Evolutionary conservation across 2,113 vertebrate genomes (phyloP), one percentile per base, ranked within the genome.

Genomic region (Cebus imitator): DNA sequence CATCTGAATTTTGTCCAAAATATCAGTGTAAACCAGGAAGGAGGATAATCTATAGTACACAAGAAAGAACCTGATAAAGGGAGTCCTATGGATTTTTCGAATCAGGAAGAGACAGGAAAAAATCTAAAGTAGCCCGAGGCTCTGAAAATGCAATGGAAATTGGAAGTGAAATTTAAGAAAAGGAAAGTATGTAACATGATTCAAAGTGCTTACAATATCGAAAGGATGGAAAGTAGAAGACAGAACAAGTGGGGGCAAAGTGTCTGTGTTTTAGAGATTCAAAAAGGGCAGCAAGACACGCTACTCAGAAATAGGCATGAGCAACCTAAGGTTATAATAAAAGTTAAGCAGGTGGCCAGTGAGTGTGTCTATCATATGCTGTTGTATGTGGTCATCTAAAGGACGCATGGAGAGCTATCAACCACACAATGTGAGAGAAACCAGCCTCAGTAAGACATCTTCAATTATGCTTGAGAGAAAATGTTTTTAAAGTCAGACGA

Each of bases 271-370:
- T 92, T 50, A 81, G 48, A 73, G 20, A 52, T 35, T 95, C n/a
- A 20, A 30, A 89, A 55, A 81, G 50, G 32, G 1, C 43, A 89
- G 37, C 23, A 94, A 64, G 43, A 27, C 6, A 64, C n/a, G 37
- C 4, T 3, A 75, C 18, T 66, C 40, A 52, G 11, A 89, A 89
- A 32, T 5, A 92, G n/a, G n/a, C 3, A 11, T 9, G 16, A 58
- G 0, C 0, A 3, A 7, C 5, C 14, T 21, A 12, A 94, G 1
- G 27, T 55, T 27, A 30, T 7, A 45, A 4, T 8, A 3, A 13
- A 37, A 18, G 17, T 27, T 5, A 84, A 72, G 16, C 9, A 16
- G 11, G 10, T 6, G 21, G 12, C 1, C 4, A 3, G 23, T 14
- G 8, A 50, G 23, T 20, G 14, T 12, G 14, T 43, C 52, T 66